These are phyloP conservation scores for Eilema sororculum DNA, from an alignment of 2,888 invertebrate genomes.

Conservation along the genomic window DNA sequence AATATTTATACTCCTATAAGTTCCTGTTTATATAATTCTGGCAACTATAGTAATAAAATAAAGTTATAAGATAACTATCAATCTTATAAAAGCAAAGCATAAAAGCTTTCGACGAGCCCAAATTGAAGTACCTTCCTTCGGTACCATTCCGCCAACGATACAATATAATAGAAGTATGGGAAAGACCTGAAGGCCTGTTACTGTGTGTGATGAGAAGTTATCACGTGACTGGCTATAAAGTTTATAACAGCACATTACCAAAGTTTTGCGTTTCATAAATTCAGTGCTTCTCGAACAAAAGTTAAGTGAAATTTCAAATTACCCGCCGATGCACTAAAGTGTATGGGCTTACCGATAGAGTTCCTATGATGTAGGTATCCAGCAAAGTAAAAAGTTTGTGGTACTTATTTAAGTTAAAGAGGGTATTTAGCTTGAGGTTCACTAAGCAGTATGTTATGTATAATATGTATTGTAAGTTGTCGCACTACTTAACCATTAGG, in stretches of 20 bases:
- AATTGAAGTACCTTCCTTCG: constrained; percentile 4
- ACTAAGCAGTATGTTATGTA: background rate
- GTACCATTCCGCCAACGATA: background rate
- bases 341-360: constrained; percentile 40
- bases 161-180: constrained; percentile 10
- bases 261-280: constrained; percentile 57
- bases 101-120: background rate
- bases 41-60: background rate
- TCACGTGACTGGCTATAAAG: constrained; percentile 40
- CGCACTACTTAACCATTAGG: constrained; percentile 3
- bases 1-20: too few relatives aligned
- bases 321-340: constrained; percentile 54
- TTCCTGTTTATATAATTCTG: too few relatives aligned
- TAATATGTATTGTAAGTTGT: constrained; percentile 9
- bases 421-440: constrained; percentile 27
- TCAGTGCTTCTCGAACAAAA: constrained; percentile 46
- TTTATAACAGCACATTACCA: constrained; percentile 47
- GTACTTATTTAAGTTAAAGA: constrained; percentile 33
- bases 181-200: constrained; percentile 13
- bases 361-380: constrained; percentile 31
- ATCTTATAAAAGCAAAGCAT: background rate
- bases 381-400: constrained; percentile 55
- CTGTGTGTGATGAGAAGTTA: constrained; percentile 21
- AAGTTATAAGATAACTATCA: background rate
- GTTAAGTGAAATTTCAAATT: constrained; percentile 61